Evolutionary conservation across 2,888 invertebrate species (phyloP).

Genomic region (Callyntrura sp.): DNA sequence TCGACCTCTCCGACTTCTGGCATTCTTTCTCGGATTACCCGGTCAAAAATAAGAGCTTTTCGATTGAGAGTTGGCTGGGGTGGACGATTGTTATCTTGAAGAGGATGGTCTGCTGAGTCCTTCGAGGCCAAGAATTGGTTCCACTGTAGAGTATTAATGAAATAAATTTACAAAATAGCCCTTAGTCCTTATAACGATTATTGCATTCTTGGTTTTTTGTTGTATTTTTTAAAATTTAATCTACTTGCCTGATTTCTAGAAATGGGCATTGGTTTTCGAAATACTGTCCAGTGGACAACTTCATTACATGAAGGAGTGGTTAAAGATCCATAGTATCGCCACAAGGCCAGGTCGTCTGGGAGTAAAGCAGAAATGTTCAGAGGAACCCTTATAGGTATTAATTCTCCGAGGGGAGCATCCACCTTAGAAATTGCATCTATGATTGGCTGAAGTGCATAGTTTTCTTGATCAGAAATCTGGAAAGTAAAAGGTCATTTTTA

Average conservation of each 20-base stretch:
- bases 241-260: conserved; percentile 59
- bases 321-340: conserved; percentile 82
- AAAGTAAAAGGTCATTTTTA: too few relatives aligned
- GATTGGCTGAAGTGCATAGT: conserved; percentile 78
- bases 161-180: too few relatives aligned
- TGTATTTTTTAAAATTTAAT: neutral
- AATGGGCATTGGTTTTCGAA: conserved; percentile 66
- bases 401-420: conserved; percentile 22
- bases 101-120: conserved; percentile 67
- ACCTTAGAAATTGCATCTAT: conserved; percentile 71
- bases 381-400: conserved; percentile 5
- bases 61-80: conserved; percentile 78
- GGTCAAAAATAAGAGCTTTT: conserved; percentile 62
- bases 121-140: conserved; percentile 75
- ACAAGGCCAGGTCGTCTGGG: conserved; percentile 78
- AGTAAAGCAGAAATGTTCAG: conserved; percentile 81
- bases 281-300: conserved; percentile 81
- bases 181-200: too few relatives aligned
- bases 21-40: conserved; percentile 68
- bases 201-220: too few relatives aligned
- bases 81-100: conserved; percentile 82
- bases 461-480: conserved; percentile 78
- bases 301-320: conserved; percentile 81
- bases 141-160: conserved; percentile 74
- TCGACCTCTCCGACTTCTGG: conserved; percentile 56